Conservation (phyloP, 2,797 vertebrate species). For the Pangasius sanitwongsei region DNA sequence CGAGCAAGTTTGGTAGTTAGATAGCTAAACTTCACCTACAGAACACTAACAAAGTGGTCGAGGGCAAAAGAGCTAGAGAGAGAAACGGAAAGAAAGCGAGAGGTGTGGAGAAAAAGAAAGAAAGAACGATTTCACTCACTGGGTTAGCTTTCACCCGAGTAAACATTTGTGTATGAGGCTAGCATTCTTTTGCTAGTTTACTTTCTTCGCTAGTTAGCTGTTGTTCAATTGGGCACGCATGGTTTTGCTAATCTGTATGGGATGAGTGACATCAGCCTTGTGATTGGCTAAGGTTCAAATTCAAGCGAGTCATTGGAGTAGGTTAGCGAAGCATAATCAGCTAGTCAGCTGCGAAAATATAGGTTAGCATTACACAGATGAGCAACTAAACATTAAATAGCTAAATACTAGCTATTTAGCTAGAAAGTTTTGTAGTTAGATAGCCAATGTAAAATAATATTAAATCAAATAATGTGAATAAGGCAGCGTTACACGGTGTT, state of each 20-base stretch:
- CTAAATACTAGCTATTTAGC: neutral
- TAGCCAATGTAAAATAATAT: neutral
- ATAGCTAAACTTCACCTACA: neutral
- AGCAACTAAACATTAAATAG: neutral
- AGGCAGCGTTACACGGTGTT: neutral
- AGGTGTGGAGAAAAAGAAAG: neutral
- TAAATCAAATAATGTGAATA: neutral
- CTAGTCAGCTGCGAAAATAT: neutral
- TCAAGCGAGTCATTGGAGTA: neutral
- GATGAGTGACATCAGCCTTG: neutral
- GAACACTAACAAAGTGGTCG: too few relatives aligned
- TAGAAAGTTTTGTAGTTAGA: neutral
- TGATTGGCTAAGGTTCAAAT: neutral
- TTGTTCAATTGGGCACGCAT: neutral
- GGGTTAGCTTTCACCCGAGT: neutral
- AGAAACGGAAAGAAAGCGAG: neutral
- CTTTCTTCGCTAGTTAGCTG: neutral
- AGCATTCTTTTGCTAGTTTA: neutral
- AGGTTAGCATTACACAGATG: neutral
- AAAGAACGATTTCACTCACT: neutral
- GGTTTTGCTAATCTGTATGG: neutral
- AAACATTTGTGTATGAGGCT: neutral
- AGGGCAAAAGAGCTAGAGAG: neutral
- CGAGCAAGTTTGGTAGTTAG: neutral
- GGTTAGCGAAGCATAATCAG: neutral